Conservation (phyloP, 2,888 invertebrate species). For the Pollenia griseotomentosa region DNA sequence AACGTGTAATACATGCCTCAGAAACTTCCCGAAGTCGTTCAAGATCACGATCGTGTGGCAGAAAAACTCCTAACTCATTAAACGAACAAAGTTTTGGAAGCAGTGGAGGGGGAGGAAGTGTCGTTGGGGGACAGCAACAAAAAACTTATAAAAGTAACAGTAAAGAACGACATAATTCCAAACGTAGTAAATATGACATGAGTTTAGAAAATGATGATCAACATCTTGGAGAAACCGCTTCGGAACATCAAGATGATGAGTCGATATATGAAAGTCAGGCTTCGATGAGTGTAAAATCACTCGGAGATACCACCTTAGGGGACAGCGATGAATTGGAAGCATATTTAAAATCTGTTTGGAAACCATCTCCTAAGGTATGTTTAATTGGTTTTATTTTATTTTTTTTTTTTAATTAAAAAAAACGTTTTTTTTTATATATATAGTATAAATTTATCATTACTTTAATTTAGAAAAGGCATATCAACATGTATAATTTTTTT, state of each 20-base stretch:
- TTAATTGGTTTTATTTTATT: background rate
- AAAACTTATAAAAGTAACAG: conserved; percentile 30
- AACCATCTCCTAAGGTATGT: conserved; percentile 80
- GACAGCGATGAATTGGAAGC: conserved; percentile 62
- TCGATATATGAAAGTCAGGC: conserved; percentile 59
- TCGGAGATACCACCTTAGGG: conserved; percentile 47
- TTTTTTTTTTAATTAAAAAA: too few relatives aligned
- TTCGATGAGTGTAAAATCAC: conserved; percentile 50
- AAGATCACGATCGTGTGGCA: conserved; percentile 56
- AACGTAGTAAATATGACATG: conserved; percentile 56
- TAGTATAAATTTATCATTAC: too few relatives aligned
- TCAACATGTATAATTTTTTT: too few relatives aligned
- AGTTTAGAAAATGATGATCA: conserved; percentile 49
- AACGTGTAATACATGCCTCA: conserved; percentile 83
- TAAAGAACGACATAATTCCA: conserved; percentile 47
- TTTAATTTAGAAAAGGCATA: too few relatives aligned
- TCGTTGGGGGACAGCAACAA: background rate
- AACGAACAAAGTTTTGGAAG: conserved; percentile 64
- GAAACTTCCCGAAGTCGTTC: conserved; percentile 62
- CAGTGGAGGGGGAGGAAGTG: conserved; percentile 20
- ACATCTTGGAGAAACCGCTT: conserved; percentile 14
- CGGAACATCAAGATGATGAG: conserved; percentile 52
- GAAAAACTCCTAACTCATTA: conserved; percentile 62
- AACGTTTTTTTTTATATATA: too few relatives aligned
- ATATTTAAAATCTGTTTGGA: conserved; percentile 77